Evolutionary conservation across 2,797 vertebrate species (phyloP), one percentile per base, ranked within the genome.

Genomic region (Sebastolobus altivelis): DNA sequence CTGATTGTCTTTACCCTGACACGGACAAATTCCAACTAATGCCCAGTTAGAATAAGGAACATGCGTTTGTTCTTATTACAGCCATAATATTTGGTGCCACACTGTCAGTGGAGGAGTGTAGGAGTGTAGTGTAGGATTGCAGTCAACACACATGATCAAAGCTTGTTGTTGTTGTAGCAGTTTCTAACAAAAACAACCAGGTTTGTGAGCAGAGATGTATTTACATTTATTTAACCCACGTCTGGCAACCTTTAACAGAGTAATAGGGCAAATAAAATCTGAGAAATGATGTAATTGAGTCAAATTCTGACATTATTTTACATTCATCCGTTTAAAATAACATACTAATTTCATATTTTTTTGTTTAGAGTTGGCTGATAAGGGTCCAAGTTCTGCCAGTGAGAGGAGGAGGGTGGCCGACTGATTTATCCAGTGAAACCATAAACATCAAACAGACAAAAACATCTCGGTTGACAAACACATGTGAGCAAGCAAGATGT

Each of bases 391-490:
- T 54, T 71, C 27, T 37, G 16, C n/a, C 61, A 69, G 6, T 0
- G 20, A 73, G 56, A 65, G n/a, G 12, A 58, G 29, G 61, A 72
- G 0, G 61, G 33, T 40, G 63, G 25, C 7, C 3, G 20, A 14
- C 29, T 4, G 29, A 75, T 72, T 70, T 18, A 52, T 75, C 49
- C 35, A 75, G 13, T 37, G 10, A 60, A 52, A 73, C 77, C 71
- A 49, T 75, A 66, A 85, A 88, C 75, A 75, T 16, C 31, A 16
- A 69, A 55, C 38, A 61, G 20, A 61, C 37, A 59, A 52, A 76
- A 71, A n/a, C 70, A 66, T 72, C 68, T 25, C 20, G n/a, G 61
- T 25, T 31, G 27, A 81, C 54, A 82, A 79, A 76, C 75, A 73
- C 40, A 68, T 58, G 9, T 13, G n/a, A 62, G 69, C 35, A 11